Evolutionary conservation across 2,888 invertebrate species (phyloP).

Genomic region (Rhingia campestris): DNA sequence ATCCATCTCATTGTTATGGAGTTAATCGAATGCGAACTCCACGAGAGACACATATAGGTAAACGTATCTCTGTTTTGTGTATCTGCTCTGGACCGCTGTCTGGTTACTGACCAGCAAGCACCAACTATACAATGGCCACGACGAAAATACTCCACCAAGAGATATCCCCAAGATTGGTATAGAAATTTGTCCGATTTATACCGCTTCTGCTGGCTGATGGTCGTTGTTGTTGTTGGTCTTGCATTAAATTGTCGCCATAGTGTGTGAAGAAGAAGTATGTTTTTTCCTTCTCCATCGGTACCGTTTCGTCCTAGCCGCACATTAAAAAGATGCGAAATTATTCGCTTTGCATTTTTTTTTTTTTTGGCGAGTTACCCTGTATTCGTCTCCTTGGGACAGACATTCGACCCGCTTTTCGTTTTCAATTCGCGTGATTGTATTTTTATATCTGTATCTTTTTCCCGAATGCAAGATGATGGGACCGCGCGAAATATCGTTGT

Average conservation of each 20-base stretch:
- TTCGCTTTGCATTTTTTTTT: slow-evolving; percentile 62
- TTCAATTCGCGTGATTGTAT: slow-evolving; percentile 61
- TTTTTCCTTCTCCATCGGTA: slow-evolving; percentile 11
- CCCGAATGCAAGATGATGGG: slow-evolving; percentile 42
- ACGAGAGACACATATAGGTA: slow-evolving; percentile 61
- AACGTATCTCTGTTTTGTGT: slow-evolving; percentile 64
- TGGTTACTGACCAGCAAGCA: slow-evolving; percentile 57
- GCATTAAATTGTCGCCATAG: slow-evolving; percentile 63
- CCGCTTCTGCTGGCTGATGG: slow-evolving; percentile 24
- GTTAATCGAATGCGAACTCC: slow-evolving; percentile 74
- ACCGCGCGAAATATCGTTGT: slow-evolving; percentile 50
- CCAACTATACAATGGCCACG: slow-evolving; percentile 61
- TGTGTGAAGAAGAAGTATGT: slow-evolving; percentile 51
- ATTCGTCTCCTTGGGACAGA: slow-evolving; percentile 52
- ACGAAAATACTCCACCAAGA: slow-evolving; percentile 60
- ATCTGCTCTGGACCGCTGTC: slow-evolving; percentile 49
- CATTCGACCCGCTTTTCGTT: slow-evolving; percentile 66
- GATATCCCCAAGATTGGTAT: slow-evolving; percentile 65
- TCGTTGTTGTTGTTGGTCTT: slow-evolving; percentile 27
- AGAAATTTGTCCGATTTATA: slow-evolving; percentile 73
- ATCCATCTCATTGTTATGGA: slow-evolving; percentile 73
- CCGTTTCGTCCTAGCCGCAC: slow-evolving; percentile 65
- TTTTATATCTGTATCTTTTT: slow-evolving; percentile 72
- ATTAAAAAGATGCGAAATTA: slow-evolving; percentile 70
- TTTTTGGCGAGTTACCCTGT: slow-evolving; percentile 14